These are phyloP conservation scores for Paracentrotus lividus DNA, from an alignment of 53 echinoderm and acorn worm species.

Conservation along the genomic window DNA sequence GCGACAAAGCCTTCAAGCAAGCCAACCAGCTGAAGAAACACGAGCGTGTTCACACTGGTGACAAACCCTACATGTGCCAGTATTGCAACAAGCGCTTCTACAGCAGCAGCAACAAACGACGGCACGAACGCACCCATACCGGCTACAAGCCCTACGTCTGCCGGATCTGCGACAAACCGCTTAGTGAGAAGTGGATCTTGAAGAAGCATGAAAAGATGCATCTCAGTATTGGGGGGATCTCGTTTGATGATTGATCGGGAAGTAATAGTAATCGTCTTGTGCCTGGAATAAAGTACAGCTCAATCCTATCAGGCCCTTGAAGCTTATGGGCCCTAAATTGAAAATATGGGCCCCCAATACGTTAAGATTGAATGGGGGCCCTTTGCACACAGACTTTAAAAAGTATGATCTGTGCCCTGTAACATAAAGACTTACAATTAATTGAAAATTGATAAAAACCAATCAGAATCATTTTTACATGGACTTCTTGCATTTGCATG, in stretches of 20 bases:
- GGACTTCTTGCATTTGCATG: no score
- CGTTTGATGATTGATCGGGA: conserved; percentile 63
- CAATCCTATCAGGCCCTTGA: no score
- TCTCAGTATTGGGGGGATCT: conserved; percentile 54
- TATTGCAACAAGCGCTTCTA: conserved; percentile 75
- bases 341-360: no score
- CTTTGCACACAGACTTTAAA: no score
- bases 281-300: no score
- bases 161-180: conserved; percentile 50
- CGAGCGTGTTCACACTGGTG: conserved; percentile 75
- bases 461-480: no score
- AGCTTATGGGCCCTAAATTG: no score
- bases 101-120: conserved; percentile 65
- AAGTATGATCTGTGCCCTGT: no score
- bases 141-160: conserved; percentile 68
- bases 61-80: conserved; percentile 69
- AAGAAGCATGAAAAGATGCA: conserved; percentile 64
- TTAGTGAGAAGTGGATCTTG: conserved; percentile 69
- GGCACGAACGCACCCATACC: conserved; percentile 70
- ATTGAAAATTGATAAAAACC: no score
- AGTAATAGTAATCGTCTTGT: no score
- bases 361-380: no score
- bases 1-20: conserved; percentile 71
- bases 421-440: no score
- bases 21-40: conserved; percentile 70